Conservation (phyloP, 2,797 vertebrate genomes). For the Cyclura pinguis region DNA sequence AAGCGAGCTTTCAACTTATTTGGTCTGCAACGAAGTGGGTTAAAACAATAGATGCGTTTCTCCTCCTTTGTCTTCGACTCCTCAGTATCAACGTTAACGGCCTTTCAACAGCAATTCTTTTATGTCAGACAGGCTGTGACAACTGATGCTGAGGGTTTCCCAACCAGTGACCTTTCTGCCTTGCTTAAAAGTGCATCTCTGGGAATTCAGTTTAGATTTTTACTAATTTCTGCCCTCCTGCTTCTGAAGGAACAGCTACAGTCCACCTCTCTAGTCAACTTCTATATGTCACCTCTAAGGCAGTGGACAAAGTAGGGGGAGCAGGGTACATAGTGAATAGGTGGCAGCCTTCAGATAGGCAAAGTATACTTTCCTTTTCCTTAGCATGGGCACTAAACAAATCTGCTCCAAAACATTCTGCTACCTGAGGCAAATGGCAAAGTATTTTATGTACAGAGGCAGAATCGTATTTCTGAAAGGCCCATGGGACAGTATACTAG, state of each 20-base stretch:
- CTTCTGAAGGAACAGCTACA: conserved; percentile 37
- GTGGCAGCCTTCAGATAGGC: not conserved
- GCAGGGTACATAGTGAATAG: not conserved
- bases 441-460: not conserved
- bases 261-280: conserved; percentile 37
- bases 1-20: conserved; percentile 74
- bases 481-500: not conserved
- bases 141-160: conserved; percentile 64
- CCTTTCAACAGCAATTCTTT: conserved; percentile 72
- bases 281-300: not conserved
- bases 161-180: conserved; percentile 70
- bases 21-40: conserved; percentile 72
- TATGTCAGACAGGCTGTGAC: conserved; percentile 67
- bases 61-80: conserved; percentile 73
- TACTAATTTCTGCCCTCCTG: conserved; percentile 74
- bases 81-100: conserved; percentile 69
- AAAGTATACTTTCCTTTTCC: not conserved
- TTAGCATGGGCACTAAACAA: not conserved
- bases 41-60: conserved; percentile 77
- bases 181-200: conserved; percentile 68
- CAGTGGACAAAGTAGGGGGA: not conserved
- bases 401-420: not conserved
- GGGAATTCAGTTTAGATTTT: conserved; percentile 62
- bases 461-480: not conserved
- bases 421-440: not conserved